Evolutionary conservation across 2,888 invertebrate species (phyloP).

Genomic region (Minunthozetes semirufus): DNA sequence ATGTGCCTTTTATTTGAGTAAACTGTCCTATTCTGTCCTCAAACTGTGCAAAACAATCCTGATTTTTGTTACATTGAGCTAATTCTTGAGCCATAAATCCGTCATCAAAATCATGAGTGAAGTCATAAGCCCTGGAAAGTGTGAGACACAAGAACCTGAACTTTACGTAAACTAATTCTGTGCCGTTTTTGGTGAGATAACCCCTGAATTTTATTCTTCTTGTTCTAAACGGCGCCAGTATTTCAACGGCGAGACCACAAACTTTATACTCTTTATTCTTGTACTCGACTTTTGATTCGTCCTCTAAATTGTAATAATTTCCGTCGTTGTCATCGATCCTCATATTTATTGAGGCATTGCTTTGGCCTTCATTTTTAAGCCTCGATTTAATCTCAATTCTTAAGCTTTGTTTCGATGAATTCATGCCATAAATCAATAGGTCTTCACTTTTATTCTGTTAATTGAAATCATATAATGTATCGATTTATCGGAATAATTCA

Average conservation of each 20-base stretch:
- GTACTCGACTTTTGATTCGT: neutral
- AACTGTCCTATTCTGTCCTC: constrained; percentile 31
- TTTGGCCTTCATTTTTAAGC: neutral
- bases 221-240: neutral
- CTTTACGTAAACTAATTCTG: constrained; percentile 8
- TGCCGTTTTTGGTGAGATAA: constrained; percentile 27
- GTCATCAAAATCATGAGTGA: neutral
- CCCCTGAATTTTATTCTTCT: constrained; percentile 27
- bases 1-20: constrained; percentile 29
- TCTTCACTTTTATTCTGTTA: constrained; percentile 18
- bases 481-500: too few species aligned
- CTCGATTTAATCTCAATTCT: neutral
- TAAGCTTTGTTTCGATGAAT: constrained; percentile 5
- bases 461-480: too few species aligned
- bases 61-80: neutral
- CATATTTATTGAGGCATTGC: neutral
- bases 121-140: constrained; percentile 17
- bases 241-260: constrained; percentile 20
- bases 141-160: constrained; percentile 22
- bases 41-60: neutral
- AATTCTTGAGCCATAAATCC: neutral
- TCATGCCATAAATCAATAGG: neutral
- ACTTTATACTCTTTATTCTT: constrained; percentile 19
- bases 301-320: constrained; percentile 24
- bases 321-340: constrained; percentile 20